Conservation (phyloP, 2,888 invertebrate species). For the Pyrrhia umbra region DNA sequence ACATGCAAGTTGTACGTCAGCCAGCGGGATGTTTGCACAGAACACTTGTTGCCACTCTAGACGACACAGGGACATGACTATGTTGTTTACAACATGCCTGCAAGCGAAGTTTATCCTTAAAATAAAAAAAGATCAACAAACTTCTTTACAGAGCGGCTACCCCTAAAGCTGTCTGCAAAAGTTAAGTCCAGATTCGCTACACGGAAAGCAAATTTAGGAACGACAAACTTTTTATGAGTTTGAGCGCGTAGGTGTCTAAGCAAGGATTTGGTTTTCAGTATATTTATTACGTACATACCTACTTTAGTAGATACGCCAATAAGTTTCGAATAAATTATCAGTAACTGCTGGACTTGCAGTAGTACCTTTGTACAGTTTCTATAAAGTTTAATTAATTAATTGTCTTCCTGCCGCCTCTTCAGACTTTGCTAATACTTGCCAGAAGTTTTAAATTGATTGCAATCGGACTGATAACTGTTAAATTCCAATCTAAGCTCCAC, state of each 20-base stretch:
- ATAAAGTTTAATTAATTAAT: constrained; percentile 61
- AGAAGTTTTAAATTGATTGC: constrained; percentile 71
- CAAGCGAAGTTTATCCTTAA: constrained; percentile 71
- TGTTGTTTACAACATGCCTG: constrained; percentile 72
- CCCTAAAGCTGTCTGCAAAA: constrained; percentile 46
- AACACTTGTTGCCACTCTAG: constrained; percentile 71
- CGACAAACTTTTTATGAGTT: constrained; percentile 37
- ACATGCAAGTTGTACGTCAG: constrained; percentile 56
- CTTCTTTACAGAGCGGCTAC: constrained; percentile 44
- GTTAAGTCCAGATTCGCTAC: constrained; percentile 49
- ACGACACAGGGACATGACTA: constrained; percentile 58
- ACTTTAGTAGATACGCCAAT: background rate
- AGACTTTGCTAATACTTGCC: constrained; percentile 55
- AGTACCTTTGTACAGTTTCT: constrained; percentile 6
- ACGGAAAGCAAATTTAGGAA: constrained; percentile 49
- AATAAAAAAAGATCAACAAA: constrained; percentile 69
- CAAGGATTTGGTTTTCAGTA: constrained; percentile 7
- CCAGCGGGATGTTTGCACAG: constrained; percentile 62
- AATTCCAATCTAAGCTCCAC: constrained; percentile 81
- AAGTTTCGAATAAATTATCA: background rate
- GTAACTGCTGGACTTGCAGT: background rate
- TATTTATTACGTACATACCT: background rate
- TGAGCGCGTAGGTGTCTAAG: constrained; percentile 6
- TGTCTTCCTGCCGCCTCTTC: constrained; percentile 31
- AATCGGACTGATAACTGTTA: constrained; percentile 74